phyloP scores from a whole-genome alignment of 2,113 vertebrate genomes.

The Sula dactylatra region DNA sequence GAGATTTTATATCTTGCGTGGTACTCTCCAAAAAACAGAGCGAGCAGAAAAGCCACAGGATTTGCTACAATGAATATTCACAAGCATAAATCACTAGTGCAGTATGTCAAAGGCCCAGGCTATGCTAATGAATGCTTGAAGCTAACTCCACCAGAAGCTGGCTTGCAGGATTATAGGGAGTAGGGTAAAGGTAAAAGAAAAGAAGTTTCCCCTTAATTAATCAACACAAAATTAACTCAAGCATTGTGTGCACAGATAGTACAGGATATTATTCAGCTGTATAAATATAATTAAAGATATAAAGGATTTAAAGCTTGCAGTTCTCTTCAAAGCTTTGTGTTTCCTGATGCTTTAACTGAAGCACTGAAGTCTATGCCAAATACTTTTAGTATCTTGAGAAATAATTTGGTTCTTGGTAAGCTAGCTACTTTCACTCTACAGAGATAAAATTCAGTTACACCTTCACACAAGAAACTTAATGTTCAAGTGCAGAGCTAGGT shows the following conservation, averaged over 20 bases:
- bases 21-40: background rate
- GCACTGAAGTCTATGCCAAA: background rate
- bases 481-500: background rate
- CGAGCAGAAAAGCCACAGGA: constrained; percentile 11
- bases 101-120: background rate
- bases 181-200: constrained; percentile 16
- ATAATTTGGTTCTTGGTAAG: background rate
- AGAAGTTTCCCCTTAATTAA: background rate
- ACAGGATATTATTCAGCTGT: background rate
- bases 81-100: constrained; percentile 20
- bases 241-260: background rate
- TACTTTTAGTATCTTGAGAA: background rate
- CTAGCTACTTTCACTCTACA: background rate
- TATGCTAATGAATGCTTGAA: constrained; percentile 3
- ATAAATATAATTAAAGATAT: constrained; percentile 3
- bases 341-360: background rate
- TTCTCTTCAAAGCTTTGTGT: background rate
- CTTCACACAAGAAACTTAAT: background rate
- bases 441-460: background rate
- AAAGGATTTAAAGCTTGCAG: background rate
- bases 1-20: background rate
- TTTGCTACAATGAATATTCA: constrained; percentile 62
- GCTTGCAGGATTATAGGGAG: background rate
- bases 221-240: constrained; percentile 15
- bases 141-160: constrained; percentile 13